phyloP scores from a whole-genome alignment of 1,140 invertebrate species.

The Ceratina japonica region DNA sequence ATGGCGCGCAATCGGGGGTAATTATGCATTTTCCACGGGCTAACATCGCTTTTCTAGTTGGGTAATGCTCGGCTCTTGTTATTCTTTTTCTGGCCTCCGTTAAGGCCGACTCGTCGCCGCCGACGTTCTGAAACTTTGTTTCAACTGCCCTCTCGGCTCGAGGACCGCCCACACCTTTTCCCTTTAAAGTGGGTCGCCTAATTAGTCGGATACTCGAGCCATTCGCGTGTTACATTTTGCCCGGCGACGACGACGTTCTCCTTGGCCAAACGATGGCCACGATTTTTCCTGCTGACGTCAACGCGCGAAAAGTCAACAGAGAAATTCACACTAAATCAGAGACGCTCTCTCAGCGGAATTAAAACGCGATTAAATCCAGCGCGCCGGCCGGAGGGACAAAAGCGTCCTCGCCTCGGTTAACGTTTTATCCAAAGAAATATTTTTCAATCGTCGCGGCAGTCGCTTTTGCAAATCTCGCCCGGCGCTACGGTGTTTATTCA shows the following conservation, averaged over 20 bases:
- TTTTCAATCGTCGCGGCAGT: no score
- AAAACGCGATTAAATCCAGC: no score
- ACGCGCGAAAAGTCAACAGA: background rate
- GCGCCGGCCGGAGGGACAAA: no score
- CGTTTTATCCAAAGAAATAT: no score
- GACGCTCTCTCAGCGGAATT: no score
- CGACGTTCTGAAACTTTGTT: conserved; percentile 25
- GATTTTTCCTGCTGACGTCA: background rate
- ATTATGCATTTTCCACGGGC: conserved; percentile 20
- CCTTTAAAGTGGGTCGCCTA: conserved; percentile 28
- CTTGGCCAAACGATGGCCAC: background rate
- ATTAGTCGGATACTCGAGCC: conserved; percentile 30
- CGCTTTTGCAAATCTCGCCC: background rate
- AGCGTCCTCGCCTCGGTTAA: no score
- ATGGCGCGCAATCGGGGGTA: conserved; percentile 11
- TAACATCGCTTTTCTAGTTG: background rate
- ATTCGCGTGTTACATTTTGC: conserved; percentile 22
- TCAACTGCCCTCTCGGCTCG: conserved; percentile 2
- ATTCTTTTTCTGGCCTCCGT: conserved; percentile 6
- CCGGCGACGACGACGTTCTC: no score
- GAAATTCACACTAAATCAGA: no score
- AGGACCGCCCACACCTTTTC: background rate
- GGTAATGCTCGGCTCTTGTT: background rate
- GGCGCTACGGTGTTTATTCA: background rate
- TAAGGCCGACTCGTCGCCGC: conserved; percentile 2